Evolutionary conservation across 2,888 invertebrate species (phyloP), one percentile per base, ranked within the genome.

Genomic region (Drosophila pseudotakahashii): DNA sequence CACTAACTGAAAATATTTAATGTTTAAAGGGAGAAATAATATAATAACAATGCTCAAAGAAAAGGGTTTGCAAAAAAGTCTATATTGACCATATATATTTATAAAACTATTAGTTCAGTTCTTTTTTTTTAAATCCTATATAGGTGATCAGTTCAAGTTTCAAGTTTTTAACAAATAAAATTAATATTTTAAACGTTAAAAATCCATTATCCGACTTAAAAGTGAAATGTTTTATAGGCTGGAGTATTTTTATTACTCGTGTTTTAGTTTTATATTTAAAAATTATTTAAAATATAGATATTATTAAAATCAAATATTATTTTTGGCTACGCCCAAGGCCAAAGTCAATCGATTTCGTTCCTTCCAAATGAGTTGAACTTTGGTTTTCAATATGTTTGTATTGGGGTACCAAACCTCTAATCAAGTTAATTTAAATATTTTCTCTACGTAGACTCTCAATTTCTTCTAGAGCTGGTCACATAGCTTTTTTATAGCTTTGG

Each of bases 361-460:
- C n/a, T 7, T 41, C 1, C 41, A 16, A 26, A 26, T 19, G 13
- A 45, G 30, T 48, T 48, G 32, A 48, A 32, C 32, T 48, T 32
- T 48, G 52, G 7, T 11, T 0, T 52, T 14, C 3, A 52, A 37
- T 23, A 26, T 26, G 36, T n/a, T n/a, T 26, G n/a, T n/a, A 26
- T 26, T n/a, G 2, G 26, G 3, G 2, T 37, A 34, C 3, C 7
- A 19, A 19, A 47, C 2, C 37, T 37, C 11, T 7, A 16, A 30
- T 53, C 14, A 26, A 45, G 26, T 45, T 23, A 5, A 45, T 55
- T 55, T 23, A 41, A 41, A 42, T 53, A 53, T 19, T 42, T 30
- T 41, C 13, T 37, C 37, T 37, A 19, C 34, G 19, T 19, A 9
- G 19, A 13, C 19, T 19, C 2, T 23, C 3, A 34, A 4, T 32